Conservation (phyloP, 2,888 invertebrate species). For the Pachycephus smyrnensis region DNA sequence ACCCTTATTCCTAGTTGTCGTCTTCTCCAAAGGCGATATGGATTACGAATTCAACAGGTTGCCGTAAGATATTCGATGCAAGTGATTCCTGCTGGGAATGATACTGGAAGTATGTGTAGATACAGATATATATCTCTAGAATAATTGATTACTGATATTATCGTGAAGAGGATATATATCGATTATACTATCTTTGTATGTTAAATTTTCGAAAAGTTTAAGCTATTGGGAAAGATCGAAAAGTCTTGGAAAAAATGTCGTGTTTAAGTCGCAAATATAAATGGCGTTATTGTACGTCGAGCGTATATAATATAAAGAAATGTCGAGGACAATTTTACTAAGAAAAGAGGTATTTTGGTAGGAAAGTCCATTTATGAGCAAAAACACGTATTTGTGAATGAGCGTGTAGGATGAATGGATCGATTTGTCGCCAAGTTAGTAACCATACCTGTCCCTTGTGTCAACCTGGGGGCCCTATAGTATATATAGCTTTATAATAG, state of each 20-base stretch:
- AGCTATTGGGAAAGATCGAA: background rate
- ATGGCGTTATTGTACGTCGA: background rate
- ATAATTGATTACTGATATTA: no score
- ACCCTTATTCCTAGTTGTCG: no score
- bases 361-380: conserved; percentile 52
- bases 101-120: no score
- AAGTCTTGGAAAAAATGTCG: background rate
- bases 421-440: conserved; percentile 49
- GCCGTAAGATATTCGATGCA: no score
- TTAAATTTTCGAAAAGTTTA: no score
- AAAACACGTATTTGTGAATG: conserved; percentile 56
- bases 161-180: no score
- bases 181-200: no score
- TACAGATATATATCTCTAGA: no score
- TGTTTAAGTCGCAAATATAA: background rate
- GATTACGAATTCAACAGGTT: no score
- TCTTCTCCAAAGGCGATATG: no score
- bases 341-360: conserved; percentile 46
- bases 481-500: conserved; percentile 35
- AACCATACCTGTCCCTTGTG: conserved; percentile 9
- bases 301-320: conserved; percentile 12
- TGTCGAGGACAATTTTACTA: conserved; percentile 36
- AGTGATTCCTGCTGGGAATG: no score
- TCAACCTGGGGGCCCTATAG: conserved; percentile 10
- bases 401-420: conserved; percentile 26